Percentiles rank a stretch among this genome's conserved stretches.
Conservation (phyloP, 1,140 invertebrate species). For the Cyclina sinensis region DNA sequence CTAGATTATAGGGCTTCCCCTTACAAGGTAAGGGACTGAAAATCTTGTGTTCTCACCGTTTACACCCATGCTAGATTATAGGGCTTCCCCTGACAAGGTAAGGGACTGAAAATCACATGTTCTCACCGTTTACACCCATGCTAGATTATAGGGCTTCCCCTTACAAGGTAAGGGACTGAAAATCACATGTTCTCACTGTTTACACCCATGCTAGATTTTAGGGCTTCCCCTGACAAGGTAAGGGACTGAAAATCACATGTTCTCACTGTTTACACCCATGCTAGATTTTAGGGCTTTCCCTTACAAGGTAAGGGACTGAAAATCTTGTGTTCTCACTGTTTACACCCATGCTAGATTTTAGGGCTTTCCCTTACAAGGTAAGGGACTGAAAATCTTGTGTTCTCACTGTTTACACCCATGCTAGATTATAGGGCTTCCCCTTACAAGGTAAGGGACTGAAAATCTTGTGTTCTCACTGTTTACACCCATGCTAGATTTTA, state of each 20-base stretch:
- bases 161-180: constrained; percentile 89
- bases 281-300: constrained; percentile 92
- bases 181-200: constrained; percentile 92
- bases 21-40: constrained; percentile 89
- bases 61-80: constrained; percentile 95
- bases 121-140: constrained; percentile 95
- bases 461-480: constrained; percentile 93
- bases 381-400: constrained; percentile 90
- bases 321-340: constrained; percentile 93
- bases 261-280: constrained; percentile 95
- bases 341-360: constrained; percentile 95
- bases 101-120: constrained; percentile 92
- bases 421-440: constrained; percentile 92
- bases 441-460: constrained; percentile 91
- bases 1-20: constrained; percentile 92
- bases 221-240: constrained; percentile 91
- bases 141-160: constrained; percentile 92
- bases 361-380: constrained; percentile 91
- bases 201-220: constrained; percentile 94
- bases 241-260: constrained; percentile 92
- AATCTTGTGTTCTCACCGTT: constrained; percentile 93
- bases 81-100: constrained; percentile 91
- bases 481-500: constrained; percentile 95
- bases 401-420: constrained; percentile 95
- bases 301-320: constrained; percentile 91